Evolutionary conservation across 2,113 vertebrate genomes (phyloP), one percentile per base, ranked within the genome.

Genomic region (Euleptes europaea): DNA sequence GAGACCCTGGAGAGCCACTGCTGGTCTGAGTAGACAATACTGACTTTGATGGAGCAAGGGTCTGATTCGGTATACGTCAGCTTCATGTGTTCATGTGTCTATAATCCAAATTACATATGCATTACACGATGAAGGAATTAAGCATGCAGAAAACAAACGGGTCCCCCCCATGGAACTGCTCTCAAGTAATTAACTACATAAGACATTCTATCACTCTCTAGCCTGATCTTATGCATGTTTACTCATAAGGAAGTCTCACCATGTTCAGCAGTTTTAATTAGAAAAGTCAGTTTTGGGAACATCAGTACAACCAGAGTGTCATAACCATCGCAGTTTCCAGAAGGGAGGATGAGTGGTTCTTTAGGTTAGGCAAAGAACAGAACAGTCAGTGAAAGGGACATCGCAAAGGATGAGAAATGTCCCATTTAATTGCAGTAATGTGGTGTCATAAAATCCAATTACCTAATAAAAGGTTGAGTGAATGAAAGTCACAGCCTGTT

Each of bases 391-490:
- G 86, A 89, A 82, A 9, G 38, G 19, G 51, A 91, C 44, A 78
- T 87, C 71, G 82, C 35, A 6, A 44, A 78, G 74, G 65, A 86
- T 89, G 73, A 89, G 76, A 75, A 90, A 92, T 63, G 35, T 1
- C 86, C 44, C 79, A 91, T 88, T 75, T 80, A 91, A 78, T 78
- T 90, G 82, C 0, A 0, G 19, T 82, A 14, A 81, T 76, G 44
- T 40, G 21, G 51, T 42, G 40, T 23, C 31, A 33, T 82, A 57
- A 83, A 87, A 84, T 86, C 49, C 86, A 31, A 54, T 21, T 42
- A 70, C 28, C 40, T 79, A 65, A 82, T 80, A 63, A 77, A 90
- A 85, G 49, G 51, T 63, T 76, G 82, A 88, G 84, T 33, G 65
- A 71, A 83, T 80, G 84, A 79, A 90, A 87, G 17, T 80, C 49